Conservation (phyloP, 2,888 invertebrate genomes). For the Polydrusus cervinus region DNA sequence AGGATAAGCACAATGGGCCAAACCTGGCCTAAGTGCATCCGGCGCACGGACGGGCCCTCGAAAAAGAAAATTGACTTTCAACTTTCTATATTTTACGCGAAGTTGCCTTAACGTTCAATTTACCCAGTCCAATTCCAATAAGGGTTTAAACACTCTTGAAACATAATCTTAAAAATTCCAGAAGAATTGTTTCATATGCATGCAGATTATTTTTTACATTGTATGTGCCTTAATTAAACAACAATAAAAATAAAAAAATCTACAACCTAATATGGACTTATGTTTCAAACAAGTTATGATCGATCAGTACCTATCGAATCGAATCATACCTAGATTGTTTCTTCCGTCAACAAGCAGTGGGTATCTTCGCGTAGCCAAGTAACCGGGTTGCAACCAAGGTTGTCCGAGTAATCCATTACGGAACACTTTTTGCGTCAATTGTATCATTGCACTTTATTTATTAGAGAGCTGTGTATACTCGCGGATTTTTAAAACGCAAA, state of each 20-base stretch:
- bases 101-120: no score
- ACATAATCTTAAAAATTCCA: no score
- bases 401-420: constrained; percentile 44
- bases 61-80: no score
- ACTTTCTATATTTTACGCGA: no score
- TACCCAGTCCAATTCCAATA: no score
- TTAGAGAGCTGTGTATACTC: no score
- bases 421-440: constrained; percentile 48
- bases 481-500: no score
- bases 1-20: no score
- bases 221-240: not conserved
- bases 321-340: constrained; percentile 4
- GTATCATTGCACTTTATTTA: constrained; percentile 43
- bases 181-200: not conserved
- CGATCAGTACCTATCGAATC: constrained; percentile 1
- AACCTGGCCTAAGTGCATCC: no score
- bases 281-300: constrained; percentile 22
- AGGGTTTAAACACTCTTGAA: no score
- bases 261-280: constrained; percentile 7
- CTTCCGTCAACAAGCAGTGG: constrained; percentile 33
- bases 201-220: not conserved
- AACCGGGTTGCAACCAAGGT: constrained; percentile 44
- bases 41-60: no score
- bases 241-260: constrained; percentile 15
- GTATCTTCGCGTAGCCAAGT: constrained; percentile 33